Evolutionary conservation across 1,140 invertebrate genomes (phyloP), one percentile per base, ranked within the genome.

Genomic region (Kradibia gibbosae): DNA sequence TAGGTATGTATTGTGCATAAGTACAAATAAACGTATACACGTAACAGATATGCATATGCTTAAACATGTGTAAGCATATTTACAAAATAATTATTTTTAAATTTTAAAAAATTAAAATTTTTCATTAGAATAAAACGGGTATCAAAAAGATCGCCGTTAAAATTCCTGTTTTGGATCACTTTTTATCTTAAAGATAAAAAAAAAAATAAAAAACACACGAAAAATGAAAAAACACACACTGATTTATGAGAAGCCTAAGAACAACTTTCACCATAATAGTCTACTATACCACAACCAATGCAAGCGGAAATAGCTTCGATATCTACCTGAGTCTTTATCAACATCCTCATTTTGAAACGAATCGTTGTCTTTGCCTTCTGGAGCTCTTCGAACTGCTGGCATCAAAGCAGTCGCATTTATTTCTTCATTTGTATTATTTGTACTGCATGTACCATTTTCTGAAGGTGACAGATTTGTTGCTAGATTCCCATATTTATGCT

Each of bases 301-400:
- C 80, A 87, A 88, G 76, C 83, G 83, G 82, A 85, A 86, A 85
- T 88, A 86, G 82, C 83, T 86, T 84, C 86, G 85, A 85, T 88
- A 90, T 88, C 50, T 91, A 91, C 90, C 90, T 91, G 91, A 91
- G 85, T 91, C 93, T 91, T 93, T 93, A 86, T 93, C 89, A 65
- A 91, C 91, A 87, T 94, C 93, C 87, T 94, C 93, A 74, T 90
- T 89, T 84, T 93, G 89, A 85, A 92, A 93, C 48, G 93, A 93
- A 84, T 96, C 95, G 87, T 95, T 95, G 86, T 96, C 95, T 88
- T 96, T 95, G 55, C 95, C 95, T 84, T 96, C 95, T 1, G 95
- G 95, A 39, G 94, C 95, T 90, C 93, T 93, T 22, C 94, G 89
- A 2, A 93, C 92, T 82, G 92, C 86, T 53, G 90, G 84, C 65